phyloP scores from a whole-genome alignment of 2,113 vertebrate genomes.

The Xiphophorus hellerii region DNA sequence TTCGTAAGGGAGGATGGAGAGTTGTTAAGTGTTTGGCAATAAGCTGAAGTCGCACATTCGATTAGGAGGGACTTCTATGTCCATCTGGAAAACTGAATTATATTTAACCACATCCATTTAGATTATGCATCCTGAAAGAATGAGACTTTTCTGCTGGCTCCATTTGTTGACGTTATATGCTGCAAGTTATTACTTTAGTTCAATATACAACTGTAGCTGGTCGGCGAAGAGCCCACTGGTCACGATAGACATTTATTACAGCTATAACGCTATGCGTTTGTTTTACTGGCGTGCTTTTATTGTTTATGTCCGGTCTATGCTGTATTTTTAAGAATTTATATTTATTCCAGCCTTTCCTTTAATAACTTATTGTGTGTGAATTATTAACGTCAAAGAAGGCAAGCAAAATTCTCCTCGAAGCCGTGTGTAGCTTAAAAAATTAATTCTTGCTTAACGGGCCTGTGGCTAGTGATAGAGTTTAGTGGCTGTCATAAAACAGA shows the following conservation, averaged over 20 bases:
- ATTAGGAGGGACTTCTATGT: constrained; percentile 59
- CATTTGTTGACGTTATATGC: constrained; percentile 32
- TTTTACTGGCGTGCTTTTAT: not conserved
- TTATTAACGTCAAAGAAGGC: constrained; percentile 31
- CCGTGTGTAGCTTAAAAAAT: constrained; percentile 1
- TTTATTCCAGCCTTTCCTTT: not conserved
- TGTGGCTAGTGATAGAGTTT: not conserved
- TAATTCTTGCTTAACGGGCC: not conserved
- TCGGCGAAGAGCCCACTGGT: constrained; percentile 19
- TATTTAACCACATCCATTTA: constrained; percentile 70
- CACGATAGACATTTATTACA: constrained; percentile 21
- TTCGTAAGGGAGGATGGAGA: constrained; percentile 57
- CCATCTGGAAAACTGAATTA: constrained; percentile 70
- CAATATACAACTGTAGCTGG: constrained; percentile 16
- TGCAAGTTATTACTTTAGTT: constrained; percentile 26
- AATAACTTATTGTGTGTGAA: constrained; percentile 21
- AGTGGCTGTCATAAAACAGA: not conserved
- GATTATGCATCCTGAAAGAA: constrained; percentile 54
- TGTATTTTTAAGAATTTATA: not conserved
- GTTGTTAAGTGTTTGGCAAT: constrained; percentile 65
- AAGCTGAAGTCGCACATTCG: constrained; percentile 67
- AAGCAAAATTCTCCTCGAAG: constrained; percentile 21
- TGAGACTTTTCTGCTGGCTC: constrained; percentile 48
- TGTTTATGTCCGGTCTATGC: not conserved
- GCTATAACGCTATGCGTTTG: not conserved